Evolutionary conservation across 2,888 invertebrate species (phyloP), one percentile per base, ranked within the genome.

Genomic region (Beris chalybata): DNA sequence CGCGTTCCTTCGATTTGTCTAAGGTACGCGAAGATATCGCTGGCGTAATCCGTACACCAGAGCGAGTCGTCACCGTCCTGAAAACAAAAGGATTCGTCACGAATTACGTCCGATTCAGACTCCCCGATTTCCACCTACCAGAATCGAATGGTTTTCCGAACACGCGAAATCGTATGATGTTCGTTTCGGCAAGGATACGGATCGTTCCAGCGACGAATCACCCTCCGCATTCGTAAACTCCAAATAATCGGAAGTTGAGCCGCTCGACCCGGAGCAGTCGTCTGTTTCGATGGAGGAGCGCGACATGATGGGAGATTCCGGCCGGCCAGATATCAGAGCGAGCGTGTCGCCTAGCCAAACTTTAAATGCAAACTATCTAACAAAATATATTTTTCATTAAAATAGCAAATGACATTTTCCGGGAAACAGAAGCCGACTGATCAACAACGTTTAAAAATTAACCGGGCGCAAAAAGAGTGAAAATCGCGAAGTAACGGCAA

Each of bases 41-140:
- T 70, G 0, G 76, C 74, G 67, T 81, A 81, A 44, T 79, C 75
- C 43, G 70, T 72, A 5, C 75, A 63, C 79, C 77, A 80, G 69
- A 70, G 12, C 4, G 43, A 29, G 44, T 55, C 54, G 1, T 48
- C 31, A 32, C 15, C 15, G 2, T 32, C n/a, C 55, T 55, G 47
- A 6, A 31, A 11, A n/a, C 63, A 63, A 44, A 29, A 15, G 15
- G 11, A 32, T 63, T 50, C 31, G 5, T 38, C 38, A 3, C 5
- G 38, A 38, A 38, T 38, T 38, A 9, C 7, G 38, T 1, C 38
- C 38, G 9, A 9, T 5, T 38, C 22, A 38, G 38, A 4, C 32
- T 38, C 3, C 38, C 38, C 38, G 2, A 58, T 30, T 11, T 4
- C n/a, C 1, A 47, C 61, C 50, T 61, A 61, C 61, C 31, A 61